phyloP scores from a whole-genome alignment of 2,888 invertebrate genomes.

The Drosophila affinis region DNA sequence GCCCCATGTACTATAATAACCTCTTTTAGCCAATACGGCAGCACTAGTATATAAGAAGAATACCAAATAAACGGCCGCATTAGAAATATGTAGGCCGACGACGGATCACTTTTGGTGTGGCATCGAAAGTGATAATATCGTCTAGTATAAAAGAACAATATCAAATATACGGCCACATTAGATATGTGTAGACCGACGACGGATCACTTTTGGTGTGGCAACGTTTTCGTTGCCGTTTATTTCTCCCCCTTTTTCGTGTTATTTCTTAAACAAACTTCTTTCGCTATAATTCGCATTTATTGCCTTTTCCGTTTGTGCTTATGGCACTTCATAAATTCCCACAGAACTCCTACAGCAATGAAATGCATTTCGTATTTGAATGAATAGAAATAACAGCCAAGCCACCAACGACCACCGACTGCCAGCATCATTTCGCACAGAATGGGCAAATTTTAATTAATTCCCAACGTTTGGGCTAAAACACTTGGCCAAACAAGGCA shows the following conservation, averaged over 20 bases:
- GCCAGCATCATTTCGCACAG: conserved; percentile 26
- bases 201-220: too few species aligned
- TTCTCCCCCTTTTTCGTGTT: background rate
- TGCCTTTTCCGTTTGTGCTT: conserved; percentile 30
- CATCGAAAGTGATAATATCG: too few species aligned
- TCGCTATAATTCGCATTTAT: conserved; percentile 36
- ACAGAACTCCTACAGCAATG: conserved; percentile 15
- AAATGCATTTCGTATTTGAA: conserved; percentile 36
- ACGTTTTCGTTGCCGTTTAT: too few species aligned
- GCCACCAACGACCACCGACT: background rate
- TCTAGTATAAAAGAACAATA: too few species aligned
- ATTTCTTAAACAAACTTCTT: conserved; percentile 16
- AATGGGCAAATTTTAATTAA: conserved; percentile 67
- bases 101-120: too few species aligned
- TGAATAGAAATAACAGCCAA: conserved; percentile 18
- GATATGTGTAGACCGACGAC: too few species aligned
- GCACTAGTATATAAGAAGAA: too few species aligned
- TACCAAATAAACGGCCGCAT: too few species aligned
- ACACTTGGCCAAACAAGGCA: conserved; percentile 52
- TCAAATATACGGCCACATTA: too few species aligned
- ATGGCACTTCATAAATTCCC: conserved; percentile 42
- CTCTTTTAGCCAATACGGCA: too few species aligned
- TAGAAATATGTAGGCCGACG: too few species aligned
- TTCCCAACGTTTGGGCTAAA: conserved; percentile 64
- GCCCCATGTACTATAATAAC: too few species aligned